phyloP scores from a whole-genome alignment of 2,113 vertebrate species.

The Urocynchramus pylzowi region DNA sequence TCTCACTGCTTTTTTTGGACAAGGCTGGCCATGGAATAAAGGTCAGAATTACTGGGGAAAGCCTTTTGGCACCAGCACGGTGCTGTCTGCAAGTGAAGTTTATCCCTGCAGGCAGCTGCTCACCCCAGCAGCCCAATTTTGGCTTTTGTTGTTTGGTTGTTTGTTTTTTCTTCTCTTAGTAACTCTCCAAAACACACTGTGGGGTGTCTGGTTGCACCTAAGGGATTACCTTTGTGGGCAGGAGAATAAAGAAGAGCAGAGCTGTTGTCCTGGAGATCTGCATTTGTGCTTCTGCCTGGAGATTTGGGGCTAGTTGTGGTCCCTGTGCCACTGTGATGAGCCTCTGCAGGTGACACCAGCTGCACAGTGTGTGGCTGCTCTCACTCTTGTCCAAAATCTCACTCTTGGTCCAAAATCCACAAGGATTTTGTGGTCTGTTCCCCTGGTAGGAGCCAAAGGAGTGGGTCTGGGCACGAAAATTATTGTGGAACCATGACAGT shows the following conservation, averaged over 20 bases:
- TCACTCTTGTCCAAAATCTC: background rate
- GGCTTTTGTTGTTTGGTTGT: background rate
- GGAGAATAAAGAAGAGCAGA: background rate
- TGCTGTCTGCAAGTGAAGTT: background rate
- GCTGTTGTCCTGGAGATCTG: background rate
- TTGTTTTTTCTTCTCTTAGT: background rate
- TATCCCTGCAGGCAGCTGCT: background rate
- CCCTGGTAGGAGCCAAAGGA: background rate
- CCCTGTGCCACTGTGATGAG: fast-evolving
- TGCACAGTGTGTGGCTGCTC: background rate
- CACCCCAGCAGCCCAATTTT: background rate
- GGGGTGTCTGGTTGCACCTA: background rate
- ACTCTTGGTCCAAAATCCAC: background rate
- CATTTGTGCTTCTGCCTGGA: background rate
- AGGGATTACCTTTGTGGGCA: background rate
- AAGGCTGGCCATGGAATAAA: background rate
- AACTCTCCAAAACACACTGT: background rate
- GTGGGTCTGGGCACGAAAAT: background rate
- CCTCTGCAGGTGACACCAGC: background rate
- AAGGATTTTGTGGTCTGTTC: background rate
- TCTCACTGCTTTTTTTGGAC: background rate
- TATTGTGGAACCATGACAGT: background rate
- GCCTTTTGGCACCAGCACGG: background rate
- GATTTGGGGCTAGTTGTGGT: background rate
- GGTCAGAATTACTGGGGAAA: background rate